Percentiles rank a stretch among this genome's conserved stretches.
Evolutionary conservation across 2,113 vertebrate species (phyloP).

Genomic region (Zingel zingel): DNA sequence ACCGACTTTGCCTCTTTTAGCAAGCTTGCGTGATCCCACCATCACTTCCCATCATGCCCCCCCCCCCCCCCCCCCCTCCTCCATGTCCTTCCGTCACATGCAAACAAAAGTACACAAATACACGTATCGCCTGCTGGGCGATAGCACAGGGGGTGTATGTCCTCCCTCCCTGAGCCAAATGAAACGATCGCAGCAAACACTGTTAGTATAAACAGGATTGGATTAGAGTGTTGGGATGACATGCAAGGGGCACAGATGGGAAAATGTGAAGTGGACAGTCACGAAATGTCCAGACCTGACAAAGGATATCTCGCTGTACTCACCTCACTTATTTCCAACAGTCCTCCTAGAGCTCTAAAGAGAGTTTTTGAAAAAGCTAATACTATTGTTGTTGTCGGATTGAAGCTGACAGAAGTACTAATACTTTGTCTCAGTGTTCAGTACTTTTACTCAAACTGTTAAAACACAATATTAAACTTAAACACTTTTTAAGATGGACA

Average conservation of each 20-base stretch:
- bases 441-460: not conserved
- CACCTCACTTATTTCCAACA: slow-evolving; percentile 30
- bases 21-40: slow-evolving; percentile 71
- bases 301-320: not conserved
- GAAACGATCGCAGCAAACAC: slow-evolving; percentile 61
- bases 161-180: slow-evolving; percentile 60
- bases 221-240: slow-evolving; percentile 63
- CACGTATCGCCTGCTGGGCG: slow-evolving; percentile 46
- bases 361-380: not conserved
- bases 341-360: not conserved
- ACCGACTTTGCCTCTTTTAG: slow-evolving; percentile 70
- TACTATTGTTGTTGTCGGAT: not conserved
- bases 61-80: not conserved
- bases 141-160: slow-evolving; percentile 39
- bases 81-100: slow-evolving; percentile 44
- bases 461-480: not conserved
- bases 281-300: slow-evolving; percentile 43
- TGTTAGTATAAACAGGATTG: slow-evolving; percentile 52
- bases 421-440: not conserved
- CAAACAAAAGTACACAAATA: slow-evolving; percentile 6
- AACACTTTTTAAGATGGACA: not conserved
- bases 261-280: slow-evolving; percentile 58
- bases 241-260: slow-evolving; percentile 66
- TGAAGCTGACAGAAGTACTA: not conserved
- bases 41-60: slow-evolving; percentile 50